These are phyloP conservation scores for Plumapathes pennacea DNA, from an alignment of 92 coral and sea anemone species.

Conservation along the genomic window DNA sequence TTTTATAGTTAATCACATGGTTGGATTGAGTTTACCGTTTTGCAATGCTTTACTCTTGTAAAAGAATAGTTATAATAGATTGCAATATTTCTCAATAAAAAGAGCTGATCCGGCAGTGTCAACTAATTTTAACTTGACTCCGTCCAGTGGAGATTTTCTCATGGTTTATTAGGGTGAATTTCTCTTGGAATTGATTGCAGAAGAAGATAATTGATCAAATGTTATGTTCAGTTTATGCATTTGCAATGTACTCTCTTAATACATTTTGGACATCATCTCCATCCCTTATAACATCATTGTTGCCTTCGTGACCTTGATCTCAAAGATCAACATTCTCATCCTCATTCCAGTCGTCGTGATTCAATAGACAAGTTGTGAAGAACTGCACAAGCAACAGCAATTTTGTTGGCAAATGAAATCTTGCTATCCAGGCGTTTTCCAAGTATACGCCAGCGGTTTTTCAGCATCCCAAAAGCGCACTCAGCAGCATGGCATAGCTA, in stretches of 20 bases:
- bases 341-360: conserved; percentile 51
- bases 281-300: conserved; percentile 39
- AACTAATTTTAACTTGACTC: not conserved
- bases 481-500: too few species aligned
- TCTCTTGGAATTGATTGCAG: not conserved
- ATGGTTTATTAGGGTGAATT: not conserved
- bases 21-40: conserved; percentile 1
- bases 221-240: not conserved
- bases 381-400: conserved; percentile 55
- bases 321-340: conserved; percentile 17
- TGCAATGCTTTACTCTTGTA: not conserved
- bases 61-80: not conserved
- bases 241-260: conserved; percentile 18
- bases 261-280: conserved; percentile 37
- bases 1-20: too few species aligned
- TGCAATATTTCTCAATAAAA: not conserved
- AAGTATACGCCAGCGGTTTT: conserved; percentile 45
- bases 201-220: not conserved
- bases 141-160: not conserved
- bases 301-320: conserved; percentile 25
- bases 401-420: conserved; percentile 33
- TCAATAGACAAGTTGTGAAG: conserved; percentile 47
- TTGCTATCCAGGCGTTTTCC: conserved; percentile 40
- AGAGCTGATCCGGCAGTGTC: not conserved
- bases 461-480: conserved; percentile 48